Evolutionary conservation across 1,140 invertebrate species (phyloP).

Genomic region (Hycleus phaleratus): DNA sequence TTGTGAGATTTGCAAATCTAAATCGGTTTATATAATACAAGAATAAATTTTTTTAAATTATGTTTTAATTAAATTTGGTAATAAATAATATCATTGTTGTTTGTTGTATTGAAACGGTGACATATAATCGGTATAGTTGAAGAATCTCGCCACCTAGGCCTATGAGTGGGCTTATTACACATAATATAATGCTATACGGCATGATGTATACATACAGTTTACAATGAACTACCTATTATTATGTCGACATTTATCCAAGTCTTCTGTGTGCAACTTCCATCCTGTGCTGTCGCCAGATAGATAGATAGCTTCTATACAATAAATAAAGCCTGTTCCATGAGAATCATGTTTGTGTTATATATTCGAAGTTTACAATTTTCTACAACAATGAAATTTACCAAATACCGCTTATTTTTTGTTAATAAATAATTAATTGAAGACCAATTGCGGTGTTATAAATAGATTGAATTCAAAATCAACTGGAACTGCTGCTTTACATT

Average conservation of each 20-base stretch:
- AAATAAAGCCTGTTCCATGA: slow-evolving; percentile 14
- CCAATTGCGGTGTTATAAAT: no score
- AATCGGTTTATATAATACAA: no score
- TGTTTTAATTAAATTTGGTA: no score
- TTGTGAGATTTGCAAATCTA: no score
- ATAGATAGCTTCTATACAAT: slow-evolving; percentile 21
- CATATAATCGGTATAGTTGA: neutral
- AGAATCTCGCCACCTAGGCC: neutral
- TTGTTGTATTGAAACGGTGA: neutral
- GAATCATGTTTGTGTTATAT: neutral
- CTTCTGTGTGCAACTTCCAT: slow-evolving; percentile 15
- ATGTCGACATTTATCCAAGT: slow-evolving; percentile 16
- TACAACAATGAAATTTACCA: no score
- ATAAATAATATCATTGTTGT: neutral
- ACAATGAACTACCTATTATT: slow-evolving; percentile 24
- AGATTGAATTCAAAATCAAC: no score
- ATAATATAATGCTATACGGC: slow-evolving; percentile 9
- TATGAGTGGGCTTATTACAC: slow-evolving; percentile 16
- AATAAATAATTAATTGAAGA: no score
- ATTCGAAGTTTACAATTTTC: neutral
- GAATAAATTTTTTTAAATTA: no score
- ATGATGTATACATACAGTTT: slow-evolving; percentile 19
- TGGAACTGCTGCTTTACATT: no score
- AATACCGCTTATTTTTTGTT: no score
- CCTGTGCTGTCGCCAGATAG: slow-evolving; percentile 19